Evolutionary conservation across 2,113 vertebrate genomes (phyloP), one percentile per base, ranked within the genome.

Genomic region (Sialia sialis): DNA sequence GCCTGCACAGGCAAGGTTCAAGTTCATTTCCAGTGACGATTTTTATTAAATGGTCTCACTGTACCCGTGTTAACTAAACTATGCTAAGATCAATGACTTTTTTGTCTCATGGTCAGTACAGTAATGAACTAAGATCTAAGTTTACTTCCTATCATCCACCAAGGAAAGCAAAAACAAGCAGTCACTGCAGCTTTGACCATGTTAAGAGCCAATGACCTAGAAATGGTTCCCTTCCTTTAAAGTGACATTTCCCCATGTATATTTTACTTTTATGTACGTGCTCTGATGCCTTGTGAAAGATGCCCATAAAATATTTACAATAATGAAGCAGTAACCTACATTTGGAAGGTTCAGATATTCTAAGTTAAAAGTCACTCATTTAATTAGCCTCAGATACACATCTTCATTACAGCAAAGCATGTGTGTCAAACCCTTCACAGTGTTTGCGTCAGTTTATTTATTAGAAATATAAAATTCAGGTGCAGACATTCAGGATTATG

Each of bases 241-340:
- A 93, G n/a, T 22, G 34, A 63, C 60, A 82, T 59, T 80, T 74
- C n/a, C 46, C 64, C 39, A 43, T 6, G 44, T 49, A 10, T 32
- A 68, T 93, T 95, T 94, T 88, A 84, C 67, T 95, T 95, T 91
- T 87, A 94, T 54, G 43, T 67, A 41, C 1, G 7, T 56, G 51
- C 59, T 91, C 59, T 54, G 62, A 83, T 70, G 84, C 67, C 82
- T 91, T 39, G 23, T 79, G 84, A 95, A 74, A 93, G 87, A 89
- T 55, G 51, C 66, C 77, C 72, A 95, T 97, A 82, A 96, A 95
- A 94, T 94, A 95, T 94, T 94, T 89, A 95, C 54, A 76, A 13
- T 93, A 94, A 91, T 26, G 66, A 97, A 91, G 63, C 32, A 87
- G 51, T 87, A 96, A 95, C 94, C 93, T 89, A 93, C 86, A 94